Conservation (phyloP, 2,113 vertebrate species). For the Raja brachyura region DNA sequence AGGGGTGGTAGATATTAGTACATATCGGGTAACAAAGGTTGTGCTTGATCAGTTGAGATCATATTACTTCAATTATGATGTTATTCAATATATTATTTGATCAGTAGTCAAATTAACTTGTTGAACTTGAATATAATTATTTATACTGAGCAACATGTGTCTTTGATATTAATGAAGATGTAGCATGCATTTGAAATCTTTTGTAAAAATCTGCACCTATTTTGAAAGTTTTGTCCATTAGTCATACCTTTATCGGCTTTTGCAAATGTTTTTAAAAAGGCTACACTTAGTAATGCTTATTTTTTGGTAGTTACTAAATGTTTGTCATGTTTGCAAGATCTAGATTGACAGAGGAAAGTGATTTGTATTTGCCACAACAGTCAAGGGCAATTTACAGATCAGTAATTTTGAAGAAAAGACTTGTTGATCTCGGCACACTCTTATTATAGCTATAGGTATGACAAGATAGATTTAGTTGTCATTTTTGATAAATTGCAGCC, state of each 20-base stretch:
- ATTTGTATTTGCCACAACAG: conserved; percentile 58
- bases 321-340: conserved; percentile 23
- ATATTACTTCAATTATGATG: background rate
- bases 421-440: conserved; percentile 55
- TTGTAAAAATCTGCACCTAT: background rate
- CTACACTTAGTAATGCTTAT: background rate
- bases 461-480: conserved; percentile 59
- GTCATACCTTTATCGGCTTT: background rate
- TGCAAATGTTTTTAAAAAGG: background rate
- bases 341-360: conserved; percentile 54
- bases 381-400: conserved; percentile 63
- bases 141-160: background rate
- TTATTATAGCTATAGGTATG: conserved; percentile 53
- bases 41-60: background rate
- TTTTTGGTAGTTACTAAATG: background rate
- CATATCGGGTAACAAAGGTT: background rate
- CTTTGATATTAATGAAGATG: background rate
- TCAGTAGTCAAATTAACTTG: background rate
- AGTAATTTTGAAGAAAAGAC: conserved; percentile 58
- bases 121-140: background rate
- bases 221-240: background rate
- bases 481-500: conserved; percentile 51
- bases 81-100: background rate
- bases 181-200: background rate
- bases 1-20: too few species aligned